Base-by-base conservation (phyloP, 2,888 invertebrate species). In the Selenia dentaria region DNA sequence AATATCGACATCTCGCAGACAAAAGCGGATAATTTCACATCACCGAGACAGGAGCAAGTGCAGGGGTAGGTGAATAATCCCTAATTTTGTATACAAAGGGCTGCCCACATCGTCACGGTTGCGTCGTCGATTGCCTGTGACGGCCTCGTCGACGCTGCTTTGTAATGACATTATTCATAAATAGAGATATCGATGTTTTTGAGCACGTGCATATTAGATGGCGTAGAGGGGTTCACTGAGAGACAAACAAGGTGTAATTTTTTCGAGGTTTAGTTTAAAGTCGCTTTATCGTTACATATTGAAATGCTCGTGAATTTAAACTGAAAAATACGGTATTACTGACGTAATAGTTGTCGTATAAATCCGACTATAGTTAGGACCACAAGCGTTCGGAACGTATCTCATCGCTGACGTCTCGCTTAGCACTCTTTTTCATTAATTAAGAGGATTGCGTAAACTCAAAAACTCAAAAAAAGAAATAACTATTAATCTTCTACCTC, bases 1-100 rank as follows among this genome's bases (percentile, higher is more conserved):
- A 6, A n/a, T 8, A n/a, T n/a, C 24, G 24, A n/a, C 24, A 24
- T 24, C 24, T 24, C 24, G 1, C 8, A 51, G 44, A 73, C 70
- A 75, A 69, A 70, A 61, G 65, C 59, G 49, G 58, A 62, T 67
- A 74, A 74, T 73, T 69, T 71, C 70, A 57, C 66, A 66, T 80
- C 74, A 75, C 56, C 54, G 25, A 43, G 42, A 32, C 36, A 29
- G 27, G 35, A 13, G 38, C 36, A 43, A 39, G 43, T 49, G 43
- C 29, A 43, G 51, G 62, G 39, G 38, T 40, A 70, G 67, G 67
- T 76, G 82, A 83, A 83, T 83, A 74, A 78, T 82, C 76, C 76
- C 77, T 83, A 84, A 84, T 84, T 83, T 82, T 83, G 84, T 82
- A 86, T 84, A 85, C 83, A 79, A 67, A 73, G 57, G 64, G 68